Evolutionary conservation across 2,113 vertebrate species (phyloP).

Genomic region (Hydrochoerus hydrochaeris): DNA sequence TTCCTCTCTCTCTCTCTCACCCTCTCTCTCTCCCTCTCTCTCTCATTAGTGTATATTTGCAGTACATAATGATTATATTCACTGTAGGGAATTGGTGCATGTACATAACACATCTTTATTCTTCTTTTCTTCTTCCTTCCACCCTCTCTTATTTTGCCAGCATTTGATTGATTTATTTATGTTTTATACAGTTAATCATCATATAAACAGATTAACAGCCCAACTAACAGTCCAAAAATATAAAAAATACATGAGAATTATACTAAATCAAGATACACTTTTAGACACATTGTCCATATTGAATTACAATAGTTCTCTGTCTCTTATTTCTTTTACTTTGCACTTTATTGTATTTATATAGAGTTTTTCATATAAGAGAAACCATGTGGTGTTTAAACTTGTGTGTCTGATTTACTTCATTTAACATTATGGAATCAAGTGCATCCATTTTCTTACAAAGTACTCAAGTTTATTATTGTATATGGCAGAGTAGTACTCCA

Average conservation of each 20-base stretch:
- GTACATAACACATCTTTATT: background rate
- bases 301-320: background rate
- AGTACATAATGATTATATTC: background rate
- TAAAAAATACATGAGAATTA: background rate
- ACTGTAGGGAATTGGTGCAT: background rate
- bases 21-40: background rate
- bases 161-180: background rate
- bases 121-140: background rate
- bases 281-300: background rate
- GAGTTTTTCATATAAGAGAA: background rate
- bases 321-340: background rate
- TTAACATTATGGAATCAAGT: background rate
- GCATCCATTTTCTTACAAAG: background rate
- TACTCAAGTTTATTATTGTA: background rate
- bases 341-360: background rate
- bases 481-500: background rate
- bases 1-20: fast-evolving
- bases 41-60: background rate
- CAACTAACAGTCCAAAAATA: background rate
- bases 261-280: background rate
- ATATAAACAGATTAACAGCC: background rate
- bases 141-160: background rate
- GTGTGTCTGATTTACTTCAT: background rate
- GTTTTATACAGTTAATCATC: background rate
- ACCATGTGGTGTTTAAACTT: background rate